Percentiles rank a stretch among this genome's conserved stretches.
phyloP scores from a whole-genome alignment of 2,113 vertebrate genomes.

The Pseudorasbora parva region DNA sequence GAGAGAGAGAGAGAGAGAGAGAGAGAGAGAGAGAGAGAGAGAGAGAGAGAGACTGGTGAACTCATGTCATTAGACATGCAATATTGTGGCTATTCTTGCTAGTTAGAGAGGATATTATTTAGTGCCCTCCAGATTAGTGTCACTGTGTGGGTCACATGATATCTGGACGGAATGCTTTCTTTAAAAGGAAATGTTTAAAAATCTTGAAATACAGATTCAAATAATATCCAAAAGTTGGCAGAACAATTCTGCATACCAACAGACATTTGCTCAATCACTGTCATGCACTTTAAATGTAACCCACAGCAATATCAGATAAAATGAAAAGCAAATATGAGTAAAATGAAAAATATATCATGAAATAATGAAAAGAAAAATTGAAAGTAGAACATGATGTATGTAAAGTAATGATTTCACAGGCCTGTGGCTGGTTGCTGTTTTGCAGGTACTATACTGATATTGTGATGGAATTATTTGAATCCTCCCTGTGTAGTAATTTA shows the following conservation, averaged over 20 bases:
- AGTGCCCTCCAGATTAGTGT: background rate
- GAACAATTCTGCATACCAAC: background rate
- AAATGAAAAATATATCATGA: background rate
- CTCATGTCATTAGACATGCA: constrained; percentile 37
- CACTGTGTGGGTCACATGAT: background rate
- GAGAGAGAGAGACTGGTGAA: constrained; percentile 27
- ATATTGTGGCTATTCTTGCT: constrained; percentile 24
- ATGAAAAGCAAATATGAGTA: background rate
- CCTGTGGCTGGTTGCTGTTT: too few species aligned
- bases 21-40: constrained; percentile 6
- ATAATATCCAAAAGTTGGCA: background rate
- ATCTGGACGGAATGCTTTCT: background rate
- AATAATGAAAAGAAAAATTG: background rate
- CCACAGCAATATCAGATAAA: background rate
- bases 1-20: background rate
- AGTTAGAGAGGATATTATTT: constrained; percentile 9
- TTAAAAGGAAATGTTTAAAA: background rate
- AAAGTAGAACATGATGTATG: background rate
- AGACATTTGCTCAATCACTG: background rate
- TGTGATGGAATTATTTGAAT: background rate
- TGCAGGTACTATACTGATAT: background rate
- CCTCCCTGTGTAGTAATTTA: constrained; percentile 10
- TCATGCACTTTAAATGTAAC: background rate
- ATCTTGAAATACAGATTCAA: background rate
- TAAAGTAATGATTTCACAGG: background rate